Percentiles rank a stretch among this genome's conserved stretches.
Evolutionary conservation across 2,888 invertebrate species (phyloP).

Genomic region (Tuberolachnus salignus): DNA sequence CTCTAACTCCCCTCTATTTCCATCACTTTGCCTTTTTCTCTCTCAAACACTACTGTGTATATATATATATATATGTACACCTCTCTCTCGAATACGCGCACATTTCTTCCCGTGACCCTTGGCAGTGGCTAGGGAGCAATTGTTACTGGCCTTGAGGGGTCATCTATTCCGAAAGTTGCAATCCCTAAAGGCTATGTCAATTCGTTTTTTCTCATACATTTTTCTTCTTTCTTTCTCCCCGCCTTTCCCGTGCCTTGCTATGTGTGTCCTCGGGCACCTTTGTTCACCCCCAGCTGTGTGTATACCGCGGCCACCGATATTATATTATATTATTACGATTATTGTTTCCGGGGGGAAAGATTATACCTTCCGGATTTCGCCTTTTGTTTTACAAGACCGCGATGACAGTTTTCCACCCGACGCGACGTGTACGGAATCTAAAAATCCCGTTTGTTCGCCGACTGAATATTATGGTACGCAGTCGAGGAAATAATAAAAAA

Average conservation of each 20-base stretch:
- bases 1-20: not conserved
- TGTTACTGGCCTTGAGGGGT: slow-evolving; percentile 56
- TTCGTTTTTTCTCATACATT: slow-evolving; percentile 52
- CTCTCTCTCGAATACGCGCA: not conserved
- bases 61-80: too few relatives aligned
- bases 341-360: slow-evolving; percentile 44
- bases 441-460: slow-evolving; percentile 18
- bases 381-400: slow-evolving; percentile 49
- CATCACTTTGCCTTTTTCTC: not conserved
- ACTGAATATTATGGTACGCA: not conserved
- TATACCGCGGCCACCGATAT: slow-evolving; percentile 28
- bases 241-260: slow-evolving; percentile 8
- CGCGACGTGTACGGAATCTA: slow-evolving; percentile 39
- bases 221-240: slow-evolving; percentile 23
- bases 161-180: slow-evolving; percentile 56
- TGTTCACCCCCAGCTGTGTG: slow-evolving; percentile 42
- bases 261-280: slow-evolving; percentile 35
- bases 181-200: slow-evolving; percentile 56
- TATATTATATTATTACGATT: slow-evolving; percentile 47
- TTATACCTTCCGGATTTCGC: slow-evolving; percentile 52
- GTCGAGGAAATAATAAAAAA: slow-evolving; percentile 33
- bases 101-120: slow-evolving; percentile 46
- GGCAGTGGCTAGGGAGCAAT: slow-evolving; percentile 55
- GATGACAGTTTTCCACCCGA: slow-evolving; percentile 41
- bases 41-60: too few relatives aligned